Base-by-base conservation (phyloP, 1,140 invertebrate species). In the Potamilus streckersoni region DNA sequence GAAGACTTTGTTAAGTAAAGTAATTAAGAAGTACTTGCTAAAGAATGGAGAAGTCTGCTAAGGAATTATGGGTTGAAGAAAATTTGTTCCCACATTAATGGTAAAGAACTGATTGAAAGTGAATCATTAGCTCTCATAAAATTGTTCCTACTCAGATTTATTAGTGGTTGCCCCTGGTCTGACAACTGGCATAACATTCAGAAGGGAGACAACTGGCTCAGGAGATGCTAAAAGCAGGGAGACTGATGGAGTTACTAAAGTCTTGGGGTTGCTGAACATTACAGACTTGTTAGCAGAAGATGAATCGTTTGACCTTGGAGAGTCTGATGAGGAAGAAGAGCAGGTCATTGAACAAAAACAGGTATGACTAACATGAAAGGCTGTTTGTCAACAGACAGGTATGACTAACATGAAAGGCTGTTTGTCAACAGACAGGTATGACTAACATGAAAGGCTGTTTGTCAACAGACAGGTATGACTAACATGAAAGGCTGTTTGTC, bases 91-190 rank as follows among this genome's bases (percentile, higher is more conserved):
- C 19, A n/a, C 31, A 20, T 67, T n/a, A n/a, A 27, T 27, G 64
- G 31, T 38, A 56, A 15, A 56, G 69, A 58, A 23, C 12, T 23
- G 23, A 27, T 23, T 23, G 23, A 23, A 38, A 8, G 23, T 67
- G 14, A 68, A 66, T 12, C 56, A 73, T 61, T 64, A 49, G 68
- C 57, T 56, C 57, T 60, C 16, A n/a, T 56, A 4, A 71, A 23
- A 59, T 55, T 60, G 15, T 65, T 15, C 59, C 31, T n/a, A 23
- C 80, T 23, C 74, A 87, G 85, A 91, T 84, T 88, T 95, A 61
- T 88, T 94, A 57, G 92, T 91, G 2, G 83, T 92, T 31, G 93
- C 94, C 0, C 94, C 93, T 76, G 94, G 94, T 13, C 93, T 95
- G 79, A 82, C 82, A 38, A 83, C 87, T 55, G 94, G 94, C 8